Conservation (phyloP, 2,888 invertebrate species). For the Scaptomyza tumidula region DNA sequence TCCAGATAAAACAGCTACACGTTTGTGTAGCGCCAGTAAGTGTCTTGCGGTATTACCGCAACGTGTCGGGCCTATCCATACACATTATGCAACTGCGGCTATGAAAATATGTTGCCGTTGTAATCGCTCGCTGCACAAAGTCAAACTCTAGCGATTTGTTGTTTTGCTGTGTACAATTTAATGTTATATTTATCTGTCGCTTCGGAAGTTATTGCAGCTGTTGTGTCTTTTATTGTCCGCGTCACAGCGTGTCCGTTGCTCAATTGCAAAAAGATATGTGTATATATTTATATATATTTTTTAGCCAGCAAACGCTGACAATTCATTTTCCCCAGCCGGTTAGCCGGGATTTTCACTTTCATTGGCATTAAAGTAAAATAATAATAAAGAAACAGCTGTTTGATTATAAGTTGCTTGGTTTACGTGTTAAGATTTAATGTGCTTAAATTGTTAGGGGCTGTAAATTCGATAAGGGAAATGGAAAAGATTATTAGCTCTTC, state of each 20-base stretch:
- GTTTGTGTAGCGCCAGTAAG: conserved; percentile 26
- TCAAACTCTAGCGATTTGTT: conserved; percentile 32
- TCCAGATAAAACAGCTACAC: conserved; percentile 26
- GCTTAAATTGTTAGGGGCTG: not conserved
- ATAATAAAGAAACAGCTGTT: conserved; percentile 51
- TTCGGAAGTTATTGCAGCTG: conserved; percentile 66
- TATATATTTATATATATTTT: conserved; percentile 10
- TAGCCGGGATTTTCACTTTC: conserved; percentile 73
- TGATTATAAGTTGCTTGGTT: conserved; percentile 20
- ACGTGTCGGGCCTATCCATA: conserved; percentile 49
- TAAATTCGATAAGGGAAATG: not conserved
- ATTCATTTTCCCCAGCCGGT: conserved; percentile 56
- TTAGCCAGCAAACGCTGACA: conserved; percentile 36
- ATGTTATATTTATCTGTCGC: conserved; percentile 49
- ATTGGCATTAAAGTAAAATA: conserved; percentile 26
- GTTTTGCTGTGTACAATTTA: conserved; percentile 49
- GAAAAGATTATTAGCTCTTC: not conserved
- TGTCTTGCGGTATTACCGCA: conserved; percentile 64
- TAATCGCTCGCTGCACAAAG: conserved; percentile 50
- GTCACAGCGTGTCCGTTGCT: conserved; percentile 33
- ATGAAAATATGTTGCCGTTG: conserved; percentile 37
- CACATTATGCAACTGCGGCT: conserved; percentile 63
- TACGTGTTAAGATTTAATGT: not conserved
- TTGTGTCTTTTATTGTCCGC: conserved; percentile 34
- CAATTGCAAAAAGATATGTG: conserved; percentile 47